These are phyloP conservation scores for Myathropa florea DNA, from an alignment of 2,888 invertebrate genomes.

Conservation along the genomic window DNA sequence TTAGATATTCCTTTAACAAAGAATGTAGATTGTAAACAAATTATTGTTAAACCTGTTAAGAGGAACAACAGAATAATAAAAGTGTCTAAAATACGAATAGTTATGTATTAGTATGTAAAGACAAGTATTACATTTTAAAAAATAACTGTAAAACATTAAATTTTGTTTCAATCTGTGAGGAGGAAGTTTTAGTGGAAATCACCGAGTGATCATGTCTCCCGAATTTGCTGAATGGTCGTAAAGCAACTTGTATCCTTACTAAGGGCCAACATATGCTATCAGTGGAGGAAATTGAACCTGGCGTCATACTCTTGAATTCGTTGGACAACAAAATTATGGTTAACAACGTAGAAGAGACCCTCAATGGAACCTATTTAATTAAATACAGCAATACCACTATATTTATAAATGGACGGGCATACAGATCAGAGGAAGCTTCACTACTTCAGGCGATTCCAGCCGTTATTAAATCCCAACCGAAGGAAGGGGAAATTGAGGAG, in stretches of 20 bases:
- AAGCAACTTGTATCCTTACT: neutral
- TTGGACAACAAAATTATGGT: neutral
- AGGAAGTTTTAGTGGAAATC: neutral
- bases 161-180: neutral
- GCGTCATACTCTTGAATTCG: conserved; percentile 1
- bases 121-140: conserved; percentile 39
- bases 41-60: neutral
- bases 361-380: conserved; percentile 10
- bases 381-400: neutral
- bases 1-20: too few relatives aligned
- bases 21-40: neutral
- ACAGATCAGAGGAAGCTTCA: neutral
- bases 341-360: neutral
- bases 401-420: neutral
- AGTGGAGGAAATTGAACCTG: conserved; percentile 4
- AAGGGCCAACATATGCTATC: neutral
- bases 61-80: neutral
- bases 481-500: neutral
- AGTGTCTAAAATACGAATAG: neutral
- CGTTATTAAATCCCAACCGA: neutral
- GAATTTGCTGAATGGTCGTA: neutral
- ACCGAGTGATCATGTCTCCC: neutral
- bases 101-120: conserved; percentile 38
- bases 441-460: neutral
- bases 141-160: conserved; percentile 37